Evolutionary conservation across 2,113 vertebrate genomes (phyloP).

Genomic region (Pseudorhombus dupliciocellatus): DNA sequence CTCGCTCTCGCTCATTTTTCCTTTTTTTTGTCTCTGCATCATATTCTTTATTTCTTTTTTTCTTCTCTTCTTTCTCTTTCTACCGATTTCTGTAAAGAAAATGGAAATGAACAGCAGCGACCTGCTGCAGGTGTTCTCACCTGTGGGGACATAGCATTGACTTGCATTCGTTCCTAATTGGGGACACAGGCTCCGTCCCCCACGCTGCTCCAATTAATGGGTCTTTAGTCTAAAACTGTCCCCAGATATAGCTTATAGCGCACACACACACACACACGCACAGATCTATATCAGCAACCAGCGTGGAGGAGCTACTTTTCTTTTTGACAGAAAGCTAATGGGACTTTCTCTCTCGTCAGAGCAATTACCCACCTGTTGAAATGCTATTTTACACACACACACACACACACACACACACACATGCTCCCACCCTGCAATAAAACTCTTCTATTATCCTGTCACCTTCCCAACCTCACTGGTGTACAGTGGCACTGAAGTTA

Average conservation of each 20-base stretch:
- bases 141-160: not conserved
- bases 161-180: not conserved
- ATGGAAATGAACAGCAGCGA: no score
- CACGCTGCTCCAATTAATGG: not conserved
- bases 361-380: slow-evolving; percentile 69
- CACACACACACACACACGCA: slow-evolving; percentile 23
- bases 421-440: slow-evolving; percentile 14
- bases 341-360: slow-evolving; percentile 61
- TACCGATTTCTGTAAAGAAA: not conserved
- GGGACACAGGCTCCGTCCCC: not conserved
- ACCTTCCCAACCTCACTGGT: slow-evolving; percentile 13
- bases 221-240: not conserved
- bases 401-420: slow-evolving; percentile 23
- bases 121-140: not conserved
- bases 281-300: slow-evolving; percentile 52
- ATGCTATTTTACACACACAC: slow-evolving; percentile 16
- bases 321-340: slow-evolving; percentile 69
- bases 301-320: slow-evolving; percentile 57
- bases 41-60: not conserved
- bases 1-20: not conserved
- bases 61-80: not conserved
- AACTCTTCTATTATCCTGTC: slow-evolving; percentile 42
- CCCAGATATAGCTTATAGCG: not conserved
- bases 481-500: slow-evolving; percentile 6
- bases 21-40: not conserved